Conservation (phyloP, 2,888 invertebrate genomes). For the Incurvaria masculella region DNA sequence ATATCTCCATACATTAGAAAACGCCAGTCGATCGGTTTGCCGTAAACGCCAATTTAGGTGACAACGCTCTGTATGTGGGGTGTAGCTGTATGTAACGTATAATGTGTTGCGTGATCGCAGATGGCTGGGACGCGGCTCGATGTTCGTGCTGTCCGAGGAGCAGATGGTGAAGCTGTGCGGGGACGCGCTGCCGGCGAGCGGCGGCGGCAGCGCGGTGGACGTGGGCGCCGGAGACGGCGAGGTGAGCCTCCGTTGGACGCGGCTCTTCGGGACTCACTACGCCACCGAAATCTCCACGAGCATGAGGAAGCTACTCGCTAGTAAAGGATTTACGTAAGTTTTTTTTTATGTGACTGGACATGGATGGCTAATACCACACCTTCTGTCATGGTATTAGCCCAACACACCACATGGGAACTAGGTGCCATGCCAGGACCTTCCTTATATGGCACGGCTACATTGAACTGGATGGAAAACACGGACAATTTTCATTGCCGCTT, state of each 20-base stretch:
- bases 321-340: slow-evolving; percentile 74
- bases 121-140: slow-evolving; percentile 86
- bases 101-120: slow-evolving; percentile 36
- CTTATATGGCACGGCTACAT: too few species aligned
- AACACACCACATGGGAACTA: too few species aligned
- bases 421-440: too few species aligned
- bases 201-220: slow-evolving; percentile 62
- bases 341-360: slow-evolving; percentile 62
- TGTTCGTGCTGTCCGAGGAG: slow-evolving; percentile 89
- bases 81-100: too few species aligned
- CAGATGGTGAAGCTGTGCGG: slow-evolving; percentile 71
- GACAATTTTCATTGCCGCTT: too few species aligned
- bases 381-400: too few species aligned
- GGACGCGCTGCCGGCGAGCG: slow-evolving; percentile 20
- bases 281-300: slow-evolving; percentile 90
- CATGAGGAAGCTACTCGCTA: slow-evolving; percentile 79
- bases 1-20: too few species aligned
- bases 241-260: slow-evolving; percentile 78
- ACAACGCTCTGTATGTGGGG: too few species aligned
- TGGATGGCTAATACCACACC: slow-evolving; percentile 67
- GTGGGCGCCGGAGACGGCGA: slow-evolving; percentile 96
- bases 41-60: too few species aligned
- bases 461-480: too few species aligned
- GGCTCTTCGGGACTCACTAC: slow-evolving; percentile 68
- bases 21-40: too few species aligned